Evolutionary conservation across 2,113 vertebrate species (phyloP).

Genomic region (Holacanthus passer): DNA sequence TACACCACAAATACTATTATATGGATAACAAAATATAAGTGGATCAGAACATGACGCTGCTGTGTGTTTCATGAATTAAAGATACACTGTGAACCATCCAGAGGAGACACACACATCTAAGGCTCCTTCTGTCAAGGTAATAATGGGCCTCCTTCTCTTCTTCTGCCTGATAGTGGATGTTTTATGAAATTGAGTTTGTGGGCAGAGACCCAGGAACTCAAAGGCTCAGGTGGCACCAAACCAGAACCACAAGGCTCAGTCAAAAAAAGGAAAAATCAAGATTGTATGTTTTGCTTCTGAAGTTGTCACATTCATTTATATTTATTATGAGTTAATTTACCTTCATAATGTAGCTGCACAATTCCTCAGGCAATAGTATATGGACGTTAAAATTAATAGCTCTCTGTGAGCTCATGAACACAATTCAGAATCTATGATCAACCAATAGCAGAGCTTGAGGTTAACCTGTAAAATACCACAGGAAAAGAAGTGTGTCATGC

Average conservation of each 20-base stretch:
- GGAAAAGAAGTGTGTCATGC: neutral
- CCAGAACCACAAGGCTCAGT: neutral
- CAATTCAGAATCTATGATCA: neutral
- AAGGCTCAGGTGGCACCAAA: neutral
- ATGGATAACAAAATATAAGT: neutral
- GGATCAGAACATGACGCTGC: neutral
- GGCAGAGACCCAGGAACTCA: too few relatives aligned
- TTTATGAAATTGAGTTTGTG: neutral
- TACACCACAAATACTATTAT: neutral
- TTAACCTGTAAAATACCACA: too few relatives aligned
- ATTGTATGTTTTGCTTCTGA: neutral
- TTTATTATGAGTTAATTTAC: neutral
- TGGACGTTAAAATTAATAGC: neutral
- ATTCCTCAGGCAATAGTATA: neutral
- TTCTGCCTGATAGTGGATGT: neutral
- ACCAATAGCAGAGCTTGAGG: neutral
- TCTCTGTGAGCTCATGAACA: too few relatives aligned
- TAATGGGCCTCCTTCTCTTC: neutral
- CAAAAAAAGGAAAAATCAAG: neutral
- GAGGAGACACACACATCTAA: conserved; percentile 88
- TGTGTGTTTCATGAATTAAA: conserved; percentile 63
- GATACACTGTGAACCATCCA: conserved; percentile 87
- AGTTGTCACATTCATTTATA: neutral
- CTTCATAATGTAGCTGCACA: neutral
- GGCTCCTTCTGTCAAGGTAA: conserved; percentile 85